Evolutionary conservation across 1,140 invertebrate species (phyloP).

Genomic region (Drosophila mojavensis): DNA sequence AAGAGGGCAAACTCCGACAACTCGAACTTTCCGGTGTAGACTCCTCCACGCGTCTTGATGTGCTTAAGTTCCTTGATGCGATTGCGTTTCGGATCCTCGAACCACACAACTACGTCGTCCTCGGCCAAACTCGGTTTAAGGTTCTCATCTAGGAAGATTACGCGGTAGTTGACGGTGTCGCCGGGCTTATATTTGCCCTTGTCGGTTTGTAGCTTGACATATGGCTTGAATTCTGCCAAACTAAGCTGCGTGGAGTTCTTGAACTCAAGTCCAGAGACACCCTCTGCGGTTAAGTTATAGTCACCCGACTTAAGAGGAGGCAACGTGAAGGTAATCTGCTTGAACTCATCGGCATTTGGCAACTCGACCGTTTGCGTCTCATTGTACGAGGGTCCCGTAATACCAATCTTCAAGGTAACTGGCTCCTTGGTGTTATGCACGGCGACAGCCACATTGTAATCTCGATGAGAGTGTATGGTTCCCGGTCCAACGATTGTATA

Average conservation of each 20-base stretch:
- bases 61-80: conserved; percentile 91
- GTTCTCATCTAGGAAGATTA: conserved; percentile 91
- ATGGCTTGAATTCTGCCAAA: conserved; percentile 89
- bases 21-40: conserved; percentile 89
- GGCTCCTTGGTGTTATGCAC: conserved; percentile 86
- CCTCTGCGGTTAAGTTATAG: conserved; percentile 91
- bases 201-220: conserved; percentile 96
- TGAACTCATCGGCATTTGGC: conserved; percentile 87
- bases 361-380: conserved; percentile 87
- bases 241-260: conserved; percentile 96
- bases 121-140: conserved; percentile 89
- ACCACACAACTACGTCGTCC: conserved; percentile 85
- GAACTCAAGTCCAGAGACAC: conserved; percentile 92
- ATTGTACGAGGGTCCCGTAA: conserved; percentile 89
- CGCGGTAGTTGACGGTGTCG: conserved; percentile 92
- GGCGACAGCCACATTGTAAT: conserved; percentile 92
- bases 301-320: conserved; percentile 90
- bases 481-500: conserved; percentile 93
- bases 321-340: conserved; percentile 89
- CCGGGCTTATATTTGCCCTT: conserved; percentile 97
- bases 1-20: conserved; percentile 93
- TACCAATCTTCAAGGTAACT: conserved; percentile 88
- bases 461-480: conserved; percentile 91
- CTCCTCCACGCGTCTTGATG: conserved; percentile 88
- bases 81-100: conserved; percentile 74